Evolutionary conservation across 2,113 vertebrate genomes (phyloP).

Genomic region (Hiodon tergisus): DNA sequence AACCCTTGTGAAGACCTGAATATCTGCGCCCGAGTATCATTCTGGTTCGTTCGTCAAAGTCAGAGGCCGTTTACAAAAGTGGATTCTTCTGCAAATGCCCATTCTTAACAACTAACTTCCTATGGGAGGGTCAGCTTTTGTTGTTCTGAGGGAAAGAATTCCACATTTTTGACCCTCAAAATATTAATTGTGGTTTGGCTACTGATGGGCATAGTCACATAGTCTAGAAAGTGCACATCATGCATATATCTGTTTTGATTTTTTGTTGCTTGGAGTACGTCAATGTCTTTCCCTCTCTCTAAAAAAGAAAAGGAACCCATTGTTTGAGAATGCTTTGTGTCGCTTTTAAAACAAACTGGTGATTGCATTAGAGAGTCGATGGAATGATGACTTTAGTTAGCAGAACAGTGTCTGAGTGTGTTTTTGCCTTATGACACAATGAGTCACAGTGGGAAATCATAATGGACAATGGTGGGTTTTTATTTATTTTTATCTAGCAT

Average conservation of each 20-base stretch:
- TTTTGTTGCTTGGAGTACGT: constrained; percentile 26
- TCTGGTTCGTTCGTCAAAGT: background rate
- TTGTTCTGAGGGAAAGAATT: background rate
- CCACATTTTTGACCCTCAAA: background rate
- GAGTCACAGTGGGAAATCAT: constrained; percentile 5
- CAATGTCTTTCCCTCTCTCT: constrained; percentile 22
- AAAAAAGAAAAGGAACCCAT: background rate
- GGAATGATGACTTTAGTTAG: background rate
- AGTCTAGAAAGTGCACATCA: constrained; percentile 3
- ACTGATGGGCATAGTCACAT: background rate
- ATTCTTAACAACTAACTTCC: background rate
- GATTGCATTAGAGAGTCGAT: constrained; percentile 4
- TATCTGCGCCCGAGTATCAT: background rate
- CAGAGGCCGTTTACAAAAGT: background rate
- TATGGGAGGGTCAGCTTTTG: background rate
- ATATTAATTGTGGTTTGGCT: background rate
- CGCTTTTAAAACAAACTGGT: constrained; percentile 6
- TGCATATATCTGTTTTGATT: constrained; percentile 23
- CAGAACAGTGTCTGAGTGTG: background rate
- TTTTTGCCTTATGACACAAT: constrained; percentile 2
- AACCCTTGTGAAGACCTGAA: constrained; percentile 19
- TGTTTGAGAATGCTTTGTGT: constrained; percentile 4
- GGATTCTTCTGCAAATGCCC: background rate
- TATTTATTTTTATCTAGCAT: background rate
- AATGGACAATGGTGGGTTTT: constrained; percentile 5